Conservation (phyloP, 2,113 vertebrate species). For the Ochotona princeps region DNA sequence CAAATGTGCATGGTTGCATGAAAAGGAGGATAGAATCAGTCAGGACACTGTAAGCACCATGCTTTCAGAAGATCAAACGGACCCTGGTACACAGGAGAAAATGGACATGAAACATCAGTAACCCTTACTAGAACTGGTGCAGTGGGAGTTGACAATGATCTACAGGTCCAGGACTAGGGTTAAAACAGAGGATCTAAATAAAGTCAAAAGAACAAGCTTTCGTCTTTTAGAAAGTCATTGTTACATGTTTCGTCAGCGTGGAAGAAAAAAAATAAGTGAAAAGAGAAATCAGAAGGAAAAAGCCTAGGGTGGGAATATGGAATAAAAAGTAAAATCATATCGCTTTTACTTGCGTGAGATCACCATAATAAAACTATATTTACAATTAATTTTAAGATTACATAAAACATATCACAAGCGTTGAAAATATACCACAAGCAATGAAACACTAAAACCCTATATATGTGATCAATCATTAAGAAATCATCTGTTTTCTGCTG, state of each 20-base stretch:
- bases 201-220: neutral
- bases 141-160: neutral
- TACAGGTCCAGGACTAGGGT: neutral
- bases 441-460: neutral
- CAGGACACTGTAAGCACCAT: neutral
- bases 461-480: neutral
- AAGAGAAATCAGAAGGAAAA: neutral
- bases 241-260: neutral
- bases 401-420: too few species aligned
- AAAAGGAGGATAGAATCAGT: neutral
- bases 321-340: neutral
- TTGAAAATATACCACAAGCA: neutral
- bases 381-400: neutral
- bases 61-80: conserved; percentile 24
- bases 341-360: too few species aligned
- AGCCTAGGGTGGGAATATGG: neutral
- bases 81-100: neutral
- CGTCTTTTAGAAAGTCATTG: neutral
- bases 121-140: neutral
- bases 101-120: neutral
- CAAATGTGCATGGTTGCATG: neutral
- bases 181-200: neutral
- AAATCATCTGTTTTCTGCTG: neutral
- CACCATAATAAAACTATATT: neutral
- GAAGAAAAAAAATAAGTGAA: neutral